These are phyloP conservation scores for Pharmacophagus antenor DNA, from an alignment of 2,888 invertebrate genomes.

Conservation along the genomic window DNA sequence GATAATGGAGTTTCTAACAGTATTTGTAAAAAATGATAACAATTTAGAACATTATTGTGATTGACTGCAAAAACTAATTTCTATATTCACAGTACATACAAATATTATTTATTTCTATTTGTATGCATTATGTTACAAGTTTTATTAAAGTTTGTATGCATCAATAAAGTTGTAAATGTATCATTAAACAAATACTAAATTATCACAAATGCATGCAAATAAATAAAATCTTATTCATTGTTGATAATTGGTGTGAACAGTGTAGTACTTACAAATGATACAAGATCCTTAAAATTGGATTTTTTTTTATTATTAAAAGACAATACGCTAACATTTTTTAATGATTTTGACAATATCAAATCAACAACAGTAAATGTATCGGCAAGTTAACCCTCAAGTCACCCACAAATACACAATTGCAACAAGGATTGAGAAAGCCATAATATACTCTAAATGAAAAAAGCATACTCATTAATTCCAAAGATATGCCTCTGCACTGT, in stretches of 20 bases:
- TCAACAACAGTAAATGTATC: constrained; percentile 37
- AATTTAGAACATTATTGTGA: background rate
- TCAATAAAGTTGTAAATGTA: background rate
- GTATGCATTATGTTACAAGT: too few relatives aligned
- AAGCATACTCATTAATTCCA: background rate
- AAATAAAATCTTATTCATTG: constrained; percentile 39
- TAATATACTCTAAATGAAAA: constrained; percentile 16
- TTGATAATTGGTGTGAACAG: constrained; percentile 45
- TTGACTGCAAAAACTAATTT: background rate
- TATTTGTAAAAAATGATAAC: constrained; percentile 36
- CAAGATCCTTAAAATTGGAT: constrained; percentile 47
- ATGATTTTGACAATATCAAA: constrained; percentile 35
- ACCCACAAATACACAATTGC: constrained; percentile 40
- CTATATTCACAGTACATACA: background rate
- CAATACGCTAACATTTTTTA: constrained; percentile 43
- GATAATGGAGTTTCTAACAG: constrained; percentile 57
- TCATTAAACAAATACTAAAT: constrained; percentile 7
- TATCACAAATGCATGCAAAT: constrained; percentile 38
- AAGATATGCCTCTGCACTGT: background rate
- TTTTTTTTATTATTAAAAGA: constrained; percentile 36
- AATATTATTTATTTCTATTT: too few relatives aligned
- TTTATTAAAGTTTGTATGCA: background rate
- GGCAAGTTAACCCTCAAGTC: constrained; percentile 38
- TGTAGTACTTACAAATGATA: constrained; percentile 44
- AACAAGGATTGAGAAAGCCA: constrained; percentile 35